Percentiles rank a stretch among this genome's conserved stretches.
These are phyloP conservation scores for Triplophysa bombifrons DNA, from an alignment of 2,797 vertebrate species.

Conservation along the genomic window DNA sequence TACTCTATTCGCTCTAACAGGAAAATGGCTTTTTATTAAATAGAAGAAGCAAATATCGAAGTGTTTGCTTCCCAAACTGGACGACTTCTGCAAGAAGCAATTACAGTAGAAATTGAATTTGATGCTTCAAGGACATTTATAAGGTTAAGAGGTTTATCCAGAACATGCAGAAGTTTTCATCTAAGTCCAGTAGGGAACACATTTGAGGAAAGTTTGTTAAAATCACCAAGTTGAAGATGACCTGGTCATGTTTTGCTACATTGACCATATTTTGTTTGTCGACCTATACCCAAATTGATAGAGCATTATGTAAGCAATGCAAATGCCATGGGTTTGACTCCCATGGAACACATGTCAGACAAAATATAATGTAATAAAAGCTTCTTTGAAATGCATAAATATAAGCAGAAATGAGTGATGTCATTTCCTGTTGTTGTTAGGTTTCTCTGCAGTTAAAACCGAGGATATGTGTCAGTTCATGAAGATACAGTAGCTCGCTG, in stretches of 20 bases:
- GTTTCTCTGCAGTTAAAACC: not conserved
- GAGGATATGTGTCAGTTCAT: not conserved
- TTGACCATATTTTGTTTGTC: not conserved
- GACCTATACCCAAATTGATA: no score
- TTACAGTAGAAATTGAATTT: conserved; percentile 41
- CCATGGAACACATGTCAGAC: no score
- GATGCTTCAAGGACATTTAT: conserved; percentile 39
- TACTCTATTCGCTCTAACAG: conserved; percentile 23
- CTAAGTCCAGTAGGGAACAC: not conserved
- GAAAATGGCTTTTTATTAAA: conserved; percentile 19
- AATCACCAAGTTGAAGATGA: no score
- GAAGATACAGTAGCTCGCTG: not conserved
- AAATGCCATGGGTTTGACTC: no score
- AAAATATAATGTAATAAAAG: no score
- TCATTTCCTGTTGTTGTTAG: not conserved
- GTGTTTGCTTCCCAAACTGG: conserved; percentile 7
- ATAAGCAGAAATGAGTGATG: not conserved
- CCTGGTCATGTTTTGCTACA: not conserved
- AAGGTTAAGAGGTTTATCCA: conserved; percentile 1
- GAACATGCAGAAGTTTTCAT: conserved; percentile 14
- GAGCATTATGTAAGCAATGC: no score
- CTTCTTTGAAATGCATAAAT: not conserved
- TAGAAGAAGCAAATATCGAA: conserved; percentile 20
- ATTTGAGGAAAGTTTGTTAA: no score
- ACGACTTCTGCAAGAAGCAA: conserved; percentile 30